Conservation (phyloP, 1,140 invertebrate genomes). For the Monochamus saltuarius region DNA sequence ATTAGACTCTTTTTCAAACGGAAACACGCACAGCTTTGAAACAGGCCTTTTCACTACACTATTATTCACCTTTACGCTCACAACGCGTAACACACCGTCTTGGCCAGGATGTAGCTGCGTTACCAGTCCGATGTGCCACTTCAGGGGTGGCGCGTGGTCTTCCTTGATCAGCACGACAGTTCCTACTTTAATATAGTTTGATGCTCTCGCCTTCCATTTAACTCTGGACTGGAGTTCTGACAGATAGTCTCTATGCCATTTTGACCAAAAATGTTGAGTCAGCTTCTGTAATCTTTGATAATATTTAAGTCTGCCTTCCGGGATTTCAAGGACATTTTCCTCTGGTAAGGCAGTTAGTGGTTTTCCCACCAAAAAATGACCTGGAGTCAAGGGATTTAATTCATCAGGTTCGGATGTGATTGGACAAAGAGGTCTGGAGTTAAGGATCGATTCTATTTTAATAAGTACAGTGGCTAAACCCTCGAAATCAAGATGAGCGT, state of each 20-base stretch:
- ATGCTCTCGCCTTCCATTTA: conserved; percentile 4
- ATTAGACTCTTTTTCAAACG: no score
- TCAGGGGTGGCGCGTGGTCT: background rate
- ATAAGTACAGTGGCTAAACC: conserved; percentile 36
- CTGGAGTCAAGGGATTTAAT: conserved; percentile 36
- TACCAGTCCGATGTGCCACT: background rate
- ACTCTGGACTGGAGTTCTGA: conserved; percentile 15
- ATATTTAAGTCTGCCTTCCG: background rate
- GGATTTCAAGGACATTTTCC: background rate
- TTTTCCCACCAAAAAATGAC: conserved; percentile 11
- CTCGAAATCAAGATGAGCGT: conserved; percentile 33
- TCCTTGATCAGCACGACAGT: no score
- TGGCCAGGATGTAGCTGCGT: conserved; percentile 4
- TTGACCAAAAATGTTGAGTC: conserved; percentile 29
- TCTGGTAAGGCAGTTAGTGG: background rate
- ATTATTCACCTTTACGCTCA: conserved; percentile 9
- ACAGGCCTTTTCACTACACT: conserved; percentile 7
- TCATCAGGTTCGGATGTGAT: conserved; percentile 42
- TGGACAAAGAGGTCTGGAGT: conserved; percentile 38
- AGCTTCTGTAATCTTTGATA: conserved; percentile 15
- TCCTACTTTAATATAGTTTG: no score
- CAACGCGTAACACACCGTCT: conserved; percentile 21
- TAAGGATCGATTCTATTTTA: conserved; percentile 43
- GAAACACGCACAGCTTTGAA: no score
- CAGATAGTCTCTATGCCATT: conserved; percentile 28